A percentile compares a stretch with the other conserved stretches of the same genome.
Evolutionary conservation across 2,797 vertebrate genomes (phyloP).

Genomic region (Macropus fuliginosus): DNA sequence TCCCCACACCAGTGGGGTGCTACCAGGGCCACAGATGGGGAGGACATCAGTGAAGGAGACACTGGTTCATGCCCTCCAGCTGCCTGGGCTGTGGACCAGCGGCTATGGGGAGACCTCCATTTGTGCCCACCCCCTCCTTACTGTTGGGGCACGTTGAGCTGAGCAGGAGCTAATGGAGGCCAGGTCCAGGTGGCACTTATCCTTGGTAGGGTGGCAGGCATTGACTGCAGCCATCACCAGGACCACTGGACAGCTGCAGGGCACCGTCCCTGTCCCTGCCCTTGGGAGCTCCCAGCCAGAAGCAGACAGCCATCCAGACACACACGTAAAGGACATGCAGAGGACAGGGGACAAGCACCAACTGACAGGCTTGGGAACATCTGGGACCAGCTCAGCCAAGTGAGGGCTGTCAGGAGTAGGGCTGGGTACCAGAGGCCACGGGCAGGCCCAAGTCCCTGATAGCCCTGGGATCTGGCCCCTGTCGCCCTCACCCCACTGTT

Average conservation of each 20-base stretch:
- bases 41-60: background rate
- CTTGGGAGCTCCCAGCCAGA: conserved; percentile 43
- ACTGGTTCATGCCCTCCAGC: background rate
- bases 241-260: background rate
- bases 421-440: background rate
- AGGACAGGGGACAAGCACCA: conserved; percentile 53
- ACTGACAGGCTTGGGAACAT: background rate
- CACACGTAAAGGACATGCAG: conserved; percentile 64
- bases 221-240: no score
- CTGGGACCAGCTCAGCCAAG: conserved; percentile 16
- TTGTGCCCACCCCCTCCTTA: background rate
- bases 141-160: background rate
- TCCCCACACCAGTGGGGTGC: background rate
- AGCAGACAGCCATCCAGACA: conserved; percentile 16
- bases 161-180: background rate
- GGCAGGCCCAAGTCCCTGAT: conserved; percentile 51
- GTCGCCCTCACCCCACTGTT: background rate
- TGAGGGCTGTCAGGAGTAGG: conserved; percentile 36
- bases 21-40: background rate
- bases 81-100: background rate
- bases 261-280: background rate
- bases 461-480: conserved; percentile 6
- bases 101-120: no score
- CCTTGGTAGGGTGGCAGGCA: no score
- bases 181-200: no score